phyloP scores from a whole-genome alignment of 1,140 invertebrate genomes.

The Drosophila ohnishii region DNA sequence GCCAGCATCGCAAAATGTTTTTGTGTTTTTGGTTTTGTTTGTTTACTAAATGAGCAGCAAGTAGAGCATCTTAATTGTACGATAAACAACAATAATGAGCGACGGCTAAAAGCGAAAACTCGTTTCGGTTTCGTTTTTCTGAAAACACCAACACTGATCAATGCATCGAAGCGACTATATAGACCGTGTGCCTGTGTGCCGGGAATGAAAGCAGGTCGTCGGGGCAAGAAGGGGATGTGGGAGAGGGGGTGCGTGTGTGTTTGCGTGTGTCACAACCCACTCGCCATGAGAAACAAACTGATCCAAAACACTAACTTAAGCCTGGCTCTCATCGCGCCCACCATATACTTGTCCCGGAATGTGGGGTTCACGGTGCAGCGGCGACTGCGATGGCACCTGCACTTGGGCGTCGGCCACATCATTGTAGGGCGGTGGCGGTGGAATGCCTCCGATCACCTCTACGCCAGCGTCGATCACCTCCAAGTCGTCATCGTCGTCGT shows the following conservation, averaged over 20 bases:
- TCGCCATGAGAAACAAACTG: constrained; percentile 45
- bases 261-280: constrained; percentile 49
- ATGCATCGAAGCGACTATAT: constrained; percentile 28
- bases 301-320: constrained; percentile 70
- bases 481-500: constrained; percentile 59
- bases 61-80: constrained; percentile 55
- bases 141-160: constrained; percentile 52
- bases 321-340: constrained; percentile 72
- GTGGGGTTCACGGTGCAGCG: constrained; percentile 49
- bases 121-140: constrained; percentile 26
- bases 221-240: constrained; percentile 34
- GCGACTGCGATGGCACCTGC: constrained; percentile 52
- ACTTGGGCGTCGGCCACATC: constrained; percentile 53
- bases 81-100: constrained; percentile 71
- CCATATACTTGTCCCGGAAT: constrained; percentile 63
- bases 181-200: constrained; percentile 36
- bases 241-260: neutral
- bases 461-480: constrained; percentile 60
- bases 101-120: constrained; percentile 51
- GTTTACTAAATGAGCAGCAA: constrained; percentile 49
- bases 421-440: constrained; percentile 73
- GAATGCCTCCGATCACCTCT: constrained; percentile 43
- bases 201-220: constrained; percentile 31
- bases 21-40: constrained; percentile 18
- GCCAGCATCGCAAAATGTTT: constrained; percentile 28